Evolutionary conservation across 2,113 vertebrate genomes (phyloP).

Genomic region (Octodon degus): DNA sequence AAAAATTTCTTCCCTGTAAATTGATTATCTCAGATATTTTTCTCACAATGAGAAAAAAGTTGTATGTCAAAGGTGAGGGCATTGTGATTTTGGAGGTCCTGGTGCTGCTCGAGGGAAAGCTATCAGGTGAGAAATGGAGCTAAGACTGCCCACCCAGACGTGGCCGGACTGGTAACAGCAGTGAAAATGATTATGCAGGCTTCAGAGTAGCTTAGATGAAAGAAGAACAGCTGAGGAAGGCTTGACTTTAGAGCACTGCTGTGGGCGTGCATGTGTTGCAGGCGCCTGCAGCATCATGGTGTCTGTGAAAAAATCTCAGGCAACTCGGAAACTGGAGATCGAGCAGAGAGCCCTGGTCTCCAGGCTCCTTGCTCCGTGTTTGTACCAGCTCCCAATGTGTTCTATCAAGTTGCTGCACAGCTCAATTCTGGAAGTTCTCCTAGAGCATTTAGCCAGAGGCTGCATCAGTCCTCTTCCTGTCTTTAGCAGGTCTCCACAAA

Average conservation of each 20-base stretch:
- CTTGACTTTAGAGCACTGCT: conserved; percentile 55
- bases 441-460: conserved; percentile 60
- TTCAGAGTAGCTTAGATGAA: conserved; percentile 68
- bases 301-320: not conserved
- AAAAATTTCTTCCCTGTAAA: too few species aligned
- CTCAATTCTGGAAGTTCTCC: conserved; percentile 68
- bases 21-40: not conserved
- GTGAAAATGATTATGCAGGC: conserved; percentile 56
- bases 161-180: not conserved
- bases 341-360: conserved; percentile 63
- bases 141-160: conserved; percentile 47
- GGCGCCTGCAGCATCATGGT: conserved; percentile 51
- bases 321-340: conserved; percentile 35
- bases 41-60: not conserved
- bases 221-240: conserved; percentile 67
- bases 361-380: conserved; percentile 58
- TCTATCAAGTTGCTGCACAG: not conserved
- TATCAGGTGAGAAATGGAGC: conserved; percentile 46
- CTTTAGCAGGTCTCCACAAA: conserved; percentile 6
- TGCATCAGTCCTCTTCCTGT: conserved; percentile 38
- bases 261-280: conserved; percentile 56
- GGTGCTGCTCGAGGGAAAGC: not conserved
- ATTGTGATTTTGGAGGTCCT: not conserved
- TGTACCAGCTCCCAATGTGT: conserved; percentile 42
- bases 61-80: not conserved